Conservation (phyloP, 2,797 vertebrate species). For the Urocyon cinereoargenteus region DNA sequence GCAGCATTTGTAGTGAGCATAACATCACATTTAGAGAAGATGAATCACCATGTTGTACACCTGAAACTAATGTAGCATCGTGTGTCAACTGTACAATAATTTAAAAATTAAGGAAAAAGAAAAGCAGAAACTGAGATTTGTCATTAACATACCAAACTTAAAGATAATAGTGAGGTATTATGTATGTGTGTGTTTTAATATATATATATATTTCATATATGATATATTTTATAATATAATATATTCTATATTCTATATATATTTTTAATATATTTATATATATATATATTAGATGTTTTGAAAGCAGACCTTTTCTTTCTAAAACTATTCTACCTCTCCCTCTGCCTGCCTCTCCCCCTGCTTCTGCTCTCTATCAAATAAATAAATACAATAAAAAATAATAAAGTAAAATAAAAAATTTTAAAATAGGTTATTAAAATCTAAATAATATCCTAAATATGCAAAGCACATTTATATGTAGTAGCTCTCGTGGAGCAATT, state of each 20-base stretch:
- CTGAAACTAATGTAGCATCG: not conserved
- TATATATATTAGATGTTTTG: not conserved
- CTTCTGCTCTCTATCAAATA: too few species aligned
- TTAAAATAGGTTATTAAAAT: not conserved
- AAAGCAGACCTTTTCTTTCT: not conserved
- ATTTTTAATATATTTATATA: not conserved
- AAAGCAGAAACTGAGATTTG: not conserved
- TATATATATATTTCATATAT: not conserved
- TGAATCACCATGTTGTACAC: not conserved
- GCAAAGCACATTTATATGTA: not conserved
- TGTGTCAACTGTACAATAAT: not conserved
- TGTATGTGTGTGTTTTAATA: too few species aligned
- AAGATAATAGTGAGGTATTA: not conserved
- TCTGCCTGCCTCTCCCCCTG: too few species aligned
- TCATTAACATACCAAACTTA: not conserved
- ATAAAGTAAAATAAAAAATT: not conserved
- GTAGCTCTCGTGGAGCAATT: not conserved
- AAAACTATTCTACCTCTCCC: not conserved
- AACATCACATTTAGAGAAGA: not conserved
- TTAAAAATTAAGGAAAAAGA: not conserved
- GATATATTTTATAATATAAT: too few species aligned
- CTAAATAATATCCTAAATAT: not conserved
- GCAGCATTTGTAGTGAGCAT: not conserved
- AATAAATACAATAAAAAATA: not conserved
- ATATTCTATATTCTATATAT: too few species aligned